Percentiles rank a stretch among this genome's conserved stretches.
phyloP scores from a whole-genome alignment of 64 coral and sea anemone genomes.

The Hydrozoanthus tunicans region DNA sequence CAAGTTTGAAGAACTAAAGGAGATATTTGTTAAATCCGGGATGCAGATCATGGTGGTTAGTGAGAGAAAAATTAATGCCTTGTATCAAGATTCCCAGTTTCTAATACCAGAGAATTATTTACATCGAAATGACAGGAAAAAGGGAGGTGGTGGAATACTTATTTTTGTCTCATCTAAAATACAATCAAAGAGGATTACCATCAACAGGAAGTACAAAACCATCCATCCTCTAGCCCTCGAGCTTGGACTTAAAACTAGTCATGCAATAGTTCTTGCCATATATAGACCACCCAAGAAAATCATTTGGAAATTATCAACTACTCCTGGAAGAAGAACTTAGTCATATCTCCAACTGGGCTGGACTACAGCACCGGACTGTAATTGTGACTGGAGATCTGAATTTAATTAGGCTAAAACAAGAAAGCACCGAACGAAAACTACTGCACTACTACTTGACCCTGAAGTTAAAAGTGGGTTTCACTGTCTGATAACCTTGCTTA shows the following conservation, averaged over 20 bases:
- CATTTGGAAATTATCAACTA: slow-evolving; percentile 42
- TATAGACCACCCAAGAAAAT: slow-evolving; percentile 64
- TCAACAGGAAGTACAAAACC: slow-evolving; percentile 48
- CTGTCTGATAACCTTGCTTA: slow-evolving; percentile 45
- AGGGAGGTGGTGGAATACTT: slow-evolving; percentile 59
- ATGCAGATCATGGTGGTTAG: slow-evolving; percentile 29
- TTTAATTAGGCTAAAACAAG: slow-evolving; percentile 52
- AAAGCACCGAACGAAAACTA: slow-evolving; percentile 37
- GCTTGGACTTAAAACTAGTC: slow-evolving; percentile 50
- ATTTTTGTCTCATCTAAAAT: slow-evolving; percentile 60
- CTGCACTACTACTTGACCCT: slow-evolving; percentile 6
- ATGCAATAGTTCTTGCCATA: slow-evolving; percentile 53
- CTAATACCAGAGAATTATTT: slow-evolving; percentile 39
- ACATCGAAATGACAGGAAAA: slow-evolving; percentile 57
- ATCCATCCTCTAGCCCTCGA: slow-evolving; percentile 43
- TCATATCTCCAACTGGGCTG: slow-evolving; percentile 54
- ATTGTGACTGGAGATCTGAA: slow-evolving; percentile 61
- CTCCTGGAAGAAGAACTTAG: slow-evolving; percentile 61
- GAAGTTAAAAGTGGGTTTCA: slow-evolving; percentile 47
- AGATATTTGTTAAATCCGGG: slow-evolving; percentile 17
- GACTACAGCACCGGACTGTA: slow-evolving; percentile 40
- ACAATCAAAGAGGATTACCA: slow-evolving; percentile 57
- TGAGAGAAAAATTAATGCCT: slow-evolving; percentile 1
- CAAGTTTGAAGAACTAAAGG: background rate
- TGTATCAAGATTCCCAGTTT: slow-evolving; percentile 54